Evolutionary conservation across 1,140 invertebrate species (phyloP), one percentile per base, ranked within the genome.

Genomic region (Zaprionus camerounensis): DNA sequence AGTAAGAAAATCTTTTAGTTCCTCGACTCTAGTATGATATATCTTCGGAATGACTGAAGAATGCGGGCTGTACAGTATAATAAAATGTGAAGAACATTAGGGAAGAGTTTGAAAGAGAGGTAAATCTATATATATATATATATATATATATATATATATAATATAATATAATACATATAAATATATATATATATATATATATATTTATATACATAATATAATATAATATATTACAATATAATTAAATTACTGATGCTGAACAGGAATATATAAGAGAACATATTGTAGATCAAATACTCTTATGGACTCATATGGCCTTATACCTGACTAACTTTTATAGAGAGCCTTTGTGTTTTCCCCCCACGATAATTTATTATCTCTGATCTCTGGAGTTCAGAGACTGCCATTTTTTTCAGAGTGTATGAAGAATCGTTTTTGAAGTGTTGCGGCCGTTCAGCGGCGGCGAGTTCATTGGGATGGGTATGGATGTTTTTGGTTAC

Each of bases 401-500:
- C 46, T 51, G 46, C 11, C 22, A 51, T 24, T 51, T 51, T 20
- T 49, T 51, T 20, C 11, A 11, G 46, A 24, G 46, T 24, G 69
- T 73, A 20, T 24, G 51, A 53, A 69, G 70, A 72, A 77, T 77
- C 34, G 58, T 64, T 71, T 71, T 49, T 67, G 12, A 73, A 61
- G 44, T 78, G 74, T 72, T 71, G 53, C 46, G 28, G 36, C 51
- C 49, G 15, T 38, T n/a, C 71, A 36, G 36, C 22, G 78, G 20
- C 71, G 57, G 44, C n/a, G 78, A 79, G 79, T 81, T 81, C 78
- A 66, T 76, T 72, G 53, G 59, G 73, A 76, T 70, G 68, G 17
- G 5, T n/a, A 46, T 46, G 41, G 41, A 46, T 51, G 46, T 61
- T 44, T 57, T 55, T 71, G 80, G 78, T 82, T 80, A 82, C 80